Evolutionary conservation across 2,113 vertebrate genomes (phyloP), one percentile per base, ranked within the genome.

Genomic region (Scalopus aquaticus): DNA sequence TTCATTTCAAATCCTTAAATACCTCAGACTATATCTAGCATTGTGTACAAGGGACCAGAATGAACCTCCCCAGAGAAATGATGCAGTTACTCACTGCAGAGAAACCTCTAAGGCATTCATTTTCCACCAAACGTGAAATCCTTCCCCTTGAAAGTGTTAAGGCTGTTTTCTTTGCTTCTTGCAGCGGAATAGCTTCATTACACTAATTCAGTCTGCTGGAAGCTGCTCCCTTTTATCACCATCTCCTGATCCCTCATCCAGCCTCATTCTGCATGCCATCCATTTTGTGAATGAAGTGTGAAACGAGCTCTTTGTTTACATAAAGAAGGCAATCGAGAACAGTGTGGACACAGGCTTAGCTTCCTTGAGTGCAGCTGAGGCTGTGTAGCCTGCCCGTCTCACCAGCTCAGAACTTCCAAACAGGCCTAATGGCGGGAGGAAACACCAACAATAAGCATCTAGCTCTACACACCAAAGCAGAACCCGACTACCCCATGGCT

Each of bases 221-320:
- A 95, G 26, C 42, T 28, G 77, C 56, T 42, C 7, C 64, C 80
- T 64, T 1, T 67, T 44, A 81, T 88, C 85, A 58, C 37, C 22
- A 35, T 28, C 20, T 69, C 28, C 74, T 17, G 44, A 60, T 87
- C 91, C 73, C 20, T 49, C 20, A 54, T 69, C 5, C 12, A 49
- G 6, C n/a, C 0, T 0, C 56, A 64, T 93, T 92, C 93, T 69
- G 22, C 77, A 79, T 22, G 49, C 88, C 24, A 65, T 0, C 0
- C 13, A 44, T 51, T 93, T 95, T 95, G 83, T 94, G 94, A 97
- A 94, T 90, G 69, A 96, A 95, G 96, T 90, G 78, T 87, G 97
- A 93, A 96, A 87, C 87, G 0, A 46, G 80, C n/a, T 60, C 54
- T 95, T 81, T 80, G 93, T 88, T 80, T 91, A 97, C 96, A 86